Evolutionary conservation across 1,140 invertebrate genomes (phyloP), one percentile per base, ranked within the genome.

Genomic region (Diprion similis): DNA sequence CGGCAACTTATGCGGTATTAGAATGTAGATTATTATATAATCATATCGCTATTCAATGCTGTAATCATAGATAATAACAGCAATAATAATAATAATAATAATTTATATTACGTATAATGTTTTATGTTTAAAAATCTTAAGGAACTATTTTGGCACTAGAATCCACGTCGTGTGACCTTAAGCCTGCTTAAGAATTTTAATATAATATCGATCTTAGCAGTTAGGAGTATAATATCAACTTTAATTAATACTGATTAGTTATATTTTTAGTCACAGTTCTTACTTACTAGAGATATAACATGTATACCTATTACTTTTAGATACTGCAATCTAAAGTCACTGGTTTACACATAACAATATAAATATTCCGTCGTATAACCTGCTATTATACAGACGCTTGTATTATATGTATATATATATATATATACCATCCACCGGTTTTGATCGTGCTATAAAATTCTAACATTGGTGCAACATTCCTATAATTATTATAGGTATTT

Each of bases 111-210:
- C 47, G 45, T 19, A 18, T 66, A 67, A 17, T 72, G 24, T 70
- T 67, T 75, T 75, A 64, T 70, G 69, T 73, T 75, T 64, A 1
- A 59, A 19, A n/a, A 68, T 68, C 78, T 83, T 82, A 83, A 77
- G 77, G 75, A 82, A 83, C 79, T 83, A 83, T 82, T 83, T 83
- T 83, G 82, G 82, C 82, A 83, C 82, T 83, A 81, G 73, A 83
- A 83, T 83, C 73, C 82, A 83, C 78, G 66, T 81, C 48, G 70
- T 66, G 19, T 66, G 76, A 73, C 37, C 65, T 71, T 59, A 59
- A 59, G 51, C 51, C 51, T 59, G 51, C 51, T 59, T 59, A 59
- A 59, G n/a, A n/a, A 59, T 59, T 13, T 59, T 59, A 13, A 8
- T 59, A 1, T 59, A n/a, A n/a, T 59, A 59, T 59, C n/a, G 37